Evolutionary conservation across 2,888 invertebrate genomes (phyloP).

Genomic region (Pegoplata infirma): DNA sequence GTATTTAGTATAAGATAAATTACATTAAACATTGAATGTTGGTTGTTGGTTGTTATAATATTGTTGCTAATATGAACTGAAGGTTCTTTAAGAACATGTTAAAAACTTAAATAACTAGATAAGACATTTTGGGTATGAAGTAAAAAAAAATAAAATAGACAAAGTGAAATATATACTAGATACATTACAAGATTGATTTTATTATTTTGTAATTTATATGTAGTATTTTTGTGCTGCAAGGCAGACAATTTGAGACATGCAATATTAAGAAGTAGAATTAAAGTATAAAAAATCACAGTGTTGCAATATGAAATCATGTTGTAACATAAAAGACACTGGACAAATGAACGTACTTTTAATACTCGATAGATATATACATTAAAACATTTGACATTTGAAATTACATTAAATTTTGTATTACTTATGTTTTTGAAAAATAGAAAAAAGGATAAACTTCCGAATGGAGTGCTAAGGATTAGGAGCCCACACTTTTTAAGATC

Average conservation of each 20-base stretch:
- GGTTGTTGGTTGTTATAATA: slow-evolving; percentile 28
- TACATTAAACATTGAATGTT: neutral
- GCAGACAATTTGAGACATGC: slow-evolving; percentile 23
- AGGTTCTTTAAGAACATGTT: slow-evolving; percentile 49
- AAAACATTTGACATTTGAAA: too few relatives aligned
- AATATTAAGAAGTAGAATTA: slow-evolving; percentile 14
- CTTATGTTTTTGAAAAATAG: too few relatives aligned
- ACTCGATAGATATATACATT: neutral
- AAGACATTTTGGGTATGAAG: slow-evolving; percentile 16
- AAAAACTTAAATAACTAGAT: slow-evolving; percentile 45
- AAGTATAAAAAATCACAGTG: slow-evolving; percentile 1
- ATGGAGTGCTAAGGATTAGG: too few relatives aligned
- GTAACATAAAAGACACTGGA: neutral
- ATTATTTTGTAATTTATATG: neutral
- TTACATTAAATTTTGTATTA: too few relatives aligned
- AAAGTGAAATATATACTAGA: neutral
- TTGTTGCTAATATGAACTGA: slow-evolving; percentile 51
- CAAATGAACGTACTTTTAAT: neutral
- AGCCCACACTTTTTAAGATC: too few relatives aligned
- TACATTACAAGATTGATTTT: neutral
- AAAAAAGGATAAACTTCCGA: too few relatives aligned
- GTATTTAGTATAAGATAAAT: slow-evolving; percentile 24
- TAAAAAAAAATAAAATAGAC: too few relatives aligned
- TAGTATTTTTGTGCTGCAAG: neutral
- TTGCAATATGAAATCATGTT: slow-evolving; percentile 21